phyloP scores from a whole-genome alignment of 2,113 vertebrate genomes.

The Clarias magur region DNA sequence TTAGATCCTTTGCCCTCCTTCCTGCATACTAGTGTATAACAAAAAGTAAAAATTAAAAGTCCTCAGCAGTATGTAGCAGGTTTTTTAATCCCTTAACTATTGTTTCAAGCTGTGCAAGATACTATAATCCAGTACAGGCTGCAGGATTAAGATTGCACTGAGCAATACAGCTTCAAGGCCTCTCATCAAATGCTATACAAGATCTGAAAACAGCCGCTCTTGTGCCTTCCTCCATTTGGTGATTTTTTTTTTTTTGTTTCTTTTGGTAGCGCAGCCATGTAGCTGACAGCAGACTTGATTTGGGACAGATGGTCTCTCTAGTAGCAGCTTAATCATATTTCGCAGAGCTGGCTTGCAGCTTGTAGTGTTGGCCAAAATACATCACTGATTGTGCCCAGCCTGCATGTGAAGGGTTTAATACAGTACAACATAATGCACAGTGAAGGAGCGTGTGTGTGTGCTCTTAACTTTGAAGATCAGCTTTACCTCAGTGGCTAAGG shows the following conservation, averaged over 20 bases:
- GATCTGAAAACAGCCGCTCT: constrained; percentile 17
- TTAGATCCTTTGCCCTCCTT: constrained; percentile 43
- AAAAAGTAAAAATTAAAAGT: constrained; percentile 31
- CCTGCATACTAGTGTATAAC: constrained; percentile 13
- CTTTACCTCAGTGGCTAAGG: constrained; percentile 22
- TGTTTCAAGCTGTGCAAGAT: constrained; percentile 38
- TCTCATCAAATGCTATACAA: constrained; percentile 2
- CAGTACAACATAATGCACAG: not conserved
- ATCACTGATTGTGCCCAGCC: constrained; percentile 19
- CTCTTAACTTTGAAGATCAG: not conserved
- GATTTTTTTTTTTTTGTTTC: constrained; percentile 6
- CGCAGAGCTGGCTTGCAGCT: constrained; percentile 32
- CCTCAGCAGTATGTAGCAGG: constrained; percentile 5
- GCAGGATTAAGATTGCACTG: constrained; percentile 30
- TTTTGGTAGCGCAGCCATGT: constrained; percentile 40
- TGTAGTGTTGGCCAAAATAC: constrained; percentile 12
- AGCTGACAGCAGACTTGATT: constrained; percentile 40
- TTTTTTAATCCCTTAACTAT: not conserved
- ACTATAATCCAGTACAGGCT: constrained; percentile 22
- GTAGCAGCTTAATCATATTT: constrained; percentile 45
- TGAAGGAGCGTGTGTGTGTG: not conserved
- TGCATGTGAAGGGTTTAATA: constrained; percentile 24
- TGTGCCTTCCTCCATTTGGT: constrained; percentile 16
- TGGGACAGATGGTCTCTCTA: constrained; percentile 44
- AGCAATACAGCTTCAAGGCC: constrained; percentile 32